Evolutionary conservation across 2,797 vertebrate genomes (phyloP), one percentile per base, ranked within the genome.

Genomic region (Rhadinocentrus ornatus): DNA sequence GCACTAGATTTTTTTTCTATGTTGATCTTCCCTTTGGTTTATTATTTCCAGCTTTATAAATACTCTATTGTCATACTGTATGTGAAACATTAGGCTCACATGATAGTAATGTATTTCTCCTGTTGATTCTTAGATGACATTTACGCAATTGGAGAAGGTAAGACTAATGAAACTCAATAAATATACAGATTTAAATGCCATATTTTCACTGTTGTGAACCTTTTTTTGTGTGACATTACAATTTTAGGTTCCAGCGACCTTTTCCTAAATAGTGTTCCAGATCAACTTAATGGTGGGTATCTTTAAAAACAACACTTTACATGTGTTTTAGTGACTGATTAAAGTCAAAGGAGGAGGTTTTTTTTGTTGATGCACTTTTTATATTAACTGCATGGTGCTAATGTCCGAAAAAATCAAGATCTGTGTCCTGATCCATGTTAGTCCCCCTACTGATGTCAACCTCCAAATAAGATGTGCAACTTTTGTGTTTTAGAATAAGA

Each of bases 281-380:
- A 93, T n/a, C 90, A 93, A 68, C 93, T 94, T 65, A 82, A 90
- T 65, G 94, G 94, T 95, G 63, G 86, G 92, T 87, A 16, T 71
- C 3, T 24, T 24, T n/a, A 2, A 39, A 27, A 50, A 22, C 18
- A 37, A 5, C 2, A 44, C 4, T 22, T 31, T n/a, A 7, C 22
- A 35, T 37, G 13, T 24, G 12, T 62, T 34, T 35, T n/a, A 3
- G 3, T 13, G 7, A 22, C 6, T 61, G n/a, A 6, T 41, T 3
- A 11, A 41, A 18, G 15, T 18, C 1, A 13, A 44, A 18, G 1
- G 6, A 46, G 18, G 6, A 46, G 18, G 3, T 62, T 48, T 31
- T 26, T 34, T 9, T n/a, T 20, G 7, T n/a, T 54, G 39, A 44
- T 35, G 5, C 32, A 29, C 20, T 22, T 27, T 59, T 44, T 18